Evolutionary conservation across 2,888 invertebrate genomes (phyloP).

Genomic region (Drosophila aldrichi): DNA sequence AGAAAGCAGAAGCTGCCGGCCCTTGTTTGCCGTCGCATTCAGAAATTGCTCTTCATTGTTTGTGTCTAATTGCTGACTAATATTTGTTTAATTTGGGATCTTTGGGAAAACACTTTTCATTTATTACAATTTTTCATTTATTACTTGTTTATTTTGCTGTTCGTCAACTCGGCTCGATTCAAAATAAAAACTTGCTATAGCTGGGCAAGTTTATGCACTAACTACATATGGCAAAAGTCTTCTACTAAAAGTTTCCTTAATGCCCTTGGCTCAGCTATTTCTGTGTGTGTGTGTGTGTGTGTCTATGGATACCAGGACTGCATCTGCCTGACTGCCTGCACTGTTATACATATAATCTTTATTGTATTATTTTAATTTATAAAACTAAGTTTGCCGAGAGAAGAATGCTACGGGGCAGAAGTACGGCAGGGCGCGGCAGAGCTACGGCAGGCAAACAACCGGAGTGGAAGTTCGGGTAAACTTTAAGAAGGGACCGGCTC

Average conservation of each 20-base stretch:
- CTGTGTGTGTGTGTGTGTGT: background rate
- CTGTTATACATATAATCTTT: constrained; percentile 65
- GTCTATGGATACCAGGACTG: constrained; percentile 2
- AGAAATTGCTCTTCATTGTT: constrained; percentile 27
- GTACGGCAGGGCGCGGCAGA: constrained; percentile 9
- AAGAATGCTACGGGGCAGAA: constrained; percentile 13
- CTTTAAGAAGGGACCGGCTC: constrained; percentile 52
- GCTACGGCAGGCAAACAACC: constrained; percentile 36
- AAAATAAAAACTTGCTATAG: constrained; percentile 17
- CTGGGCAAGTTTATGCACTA: constrained; percentile 2
- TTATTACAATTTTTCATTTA: constrained; percentile 5
- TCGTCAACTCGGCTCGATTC: constrained; percentile 14
- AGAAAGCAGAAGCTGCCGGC: background rate
- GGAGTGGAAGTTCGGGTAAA: constrained; percentile 34
- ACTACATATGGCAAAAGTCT: constrained; percentile 17
- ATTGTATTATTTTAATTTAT: constrained; percentile 80
- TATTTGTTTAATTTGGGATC: constrained; percentile 20
- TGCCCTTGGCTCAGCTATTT: constrained; percentile 8
- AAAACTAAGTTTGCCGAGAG: constrained; percentile 62
- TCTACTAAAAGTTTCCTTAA: constrained; percentile 17
- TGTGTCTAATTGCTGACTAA: constrained; percentile 39
- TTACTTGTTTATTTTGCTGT: background rate
- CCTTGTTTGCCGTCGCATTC: constrained; percentile 13
- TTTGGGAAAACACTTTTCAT: constrained; percentile 12
- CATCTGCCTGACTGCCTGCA: constrained; percentile 38